A percentile compares a stretch with the other conserved stretches of the same genome.
These are phyloP conservation scores for Pocillopora meandrina DNA, from an alignment of 92 coral and sea anemone genomes.

Conservation along the genomic window DNA sequence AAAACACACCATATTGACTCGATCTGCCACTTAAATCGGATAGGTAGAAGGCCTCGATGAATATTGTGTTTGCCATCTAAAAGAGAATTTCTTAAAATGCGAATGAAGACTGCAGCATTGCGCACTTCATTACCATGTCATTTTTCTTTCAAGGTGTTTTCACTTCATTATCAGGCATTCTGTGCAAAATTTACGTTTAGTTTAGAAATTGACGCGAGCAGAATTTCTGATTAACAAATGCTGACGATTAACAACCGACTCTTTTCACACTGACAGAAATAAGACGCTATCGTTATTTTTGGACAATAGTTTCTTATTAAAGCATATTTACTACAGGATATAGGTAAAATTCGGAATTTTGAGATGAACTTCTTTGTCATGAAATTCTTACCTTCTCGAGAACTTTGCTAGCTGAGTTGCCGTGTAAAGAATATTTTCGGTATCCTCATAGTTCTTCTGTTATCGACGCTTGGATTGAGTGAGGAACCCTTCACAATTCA, in stretches of 20 bases:
- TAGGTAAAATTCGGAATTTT: background rate
- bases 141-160: constrained; percentile 14
- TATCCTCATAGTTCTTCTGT: constrained; percentile 7
- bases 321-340: background rate
- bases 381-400: constrained; percentile 8
- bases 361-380: background rate
- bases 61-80: constrained; percentile 3
- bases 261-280: constrained; percentile 5
- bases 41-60: background rate
- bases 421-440: background rate
- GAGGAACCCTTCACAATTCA: constrained; percentile 7
- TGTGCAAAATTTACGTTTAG: constrained; percentile 28
- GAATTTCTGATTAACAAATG: constrained; percentile 14
- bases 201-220: background rate
- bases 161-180: constrained; percentile 25
- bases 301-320: background rate
- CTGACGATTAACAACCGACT: constrained; percentile 10
- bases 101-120: background rate
- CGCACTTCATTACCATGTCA: constrained; percentile 12
- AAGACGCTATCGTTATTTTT: constrained; percentile 4
- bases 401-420: background rate
- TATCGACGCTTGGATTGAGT: constrained; percentile 10
- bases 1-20: background rate
- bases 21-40: background rate
- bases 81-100: background rate